Evolutionary conservation across 2,113 vertebrate species (phyloP), one percentile per base, ranked within the genome.

Genomic region (Carassius carassius): DNA sequence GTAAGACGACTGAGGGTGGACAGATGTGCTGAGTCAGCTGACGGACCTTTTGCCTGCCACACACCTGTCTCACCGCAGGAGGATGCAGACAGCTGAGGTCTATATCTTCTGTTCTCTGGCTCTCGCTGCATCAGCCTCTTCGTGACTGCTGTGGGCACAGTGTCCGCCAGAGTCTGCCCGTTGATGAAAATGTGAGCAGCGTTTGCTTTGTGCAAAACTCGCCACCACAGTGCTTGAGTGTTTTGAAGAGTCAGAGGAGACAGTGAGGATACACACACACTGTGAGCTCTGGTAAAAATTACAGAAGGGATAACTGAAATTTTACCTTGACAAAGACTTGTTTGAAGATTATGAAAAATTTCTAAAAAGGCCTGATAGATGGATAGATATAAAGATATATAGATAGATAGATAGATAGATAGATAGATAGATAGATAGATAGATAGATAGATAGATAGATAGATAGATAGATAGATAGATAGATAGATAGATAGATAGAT

Each of bases 1-100:
- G 81, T 72, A 54, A 62, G 76, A 58, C 5, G 51, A 21, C n/a
- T n/a, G 81, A 82, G 47, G 67, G 29, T 82, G 67, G 81, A 82
- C 67, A 82, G 25, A 82, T 47, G 12, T 17, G 81, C 67, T 82
- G 81, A 82, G 37, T 82, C 65, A 82, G 81, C 65, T 72, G 81
- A 82, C 35, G 65, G 49, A 72, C 29, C 17, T 82, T 82, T 70
- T 56, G 47, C 80, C 78, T 80, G 78, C 23, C 58, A 67, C 58
- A 29, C 13, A 29, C 80, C 79, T 51, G 79, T 81, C 79, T 81
- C 62, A 69, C 78, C 6, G 16, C 60, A 49, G 62, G 60, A 81
- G 23, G 44, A 76, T 23, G 25, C 25, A 32, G 78, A 79, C 78
- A 79, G 78, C 35, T 80, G 37, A 80, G 78, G 19, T 79, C 58